Conservation (phyloP, 2,797 vertebrate genomes). For the Intellagama lesueurii region DNA sequence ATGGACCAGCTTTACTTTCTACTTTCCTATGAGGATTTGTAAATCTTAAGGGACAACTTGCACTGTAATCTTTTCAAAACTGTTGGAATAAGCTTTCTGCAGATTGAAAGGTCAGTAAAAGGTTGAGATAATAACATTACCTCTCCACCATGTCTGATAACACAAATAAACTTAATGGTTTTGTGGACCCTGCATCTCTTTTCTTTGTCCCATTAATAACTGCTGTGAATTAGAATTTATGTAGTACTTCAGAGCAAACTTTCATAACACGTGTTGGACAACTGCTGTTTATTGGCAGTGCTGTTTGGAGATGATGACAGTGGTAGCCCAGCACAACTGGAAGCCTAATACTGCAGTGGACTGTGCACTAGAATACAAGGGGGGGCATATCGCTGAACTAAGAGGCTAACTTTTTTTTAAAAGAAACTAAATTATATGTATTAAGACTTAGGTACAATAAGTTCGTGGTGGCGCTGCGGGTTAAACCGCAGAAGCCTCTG, state of each 20-base stretch:
- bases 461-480: no score
- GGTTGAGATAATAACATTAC: background rate
- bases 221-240: background rate
- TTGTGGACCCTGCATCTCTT: background rate
- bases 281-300: no score
- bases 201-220: background rate
- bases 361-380: no score
- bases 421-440: no score
- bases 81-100: background rate
- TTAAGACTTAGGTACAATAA: no score
- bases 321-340: background rate
- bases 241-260: background rate
- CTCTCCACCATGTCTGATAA: background rate
- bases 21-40: background rate
- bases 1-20: background rate
- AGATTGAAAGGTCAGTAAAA: background rate
- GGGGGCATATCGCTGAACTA: no score
- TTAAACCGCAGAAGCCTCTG: no score
- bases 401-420: no score
- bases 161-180: slow-evolving; percentile 5
- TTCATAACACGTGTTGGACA: no score
- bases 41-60: background rate
- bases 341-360: background rate
- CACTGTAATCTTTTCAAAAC: background rate
- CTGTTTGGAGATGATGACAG: no score